Base-by-base conservation (phyloP, 1,140 invertebrate genomes). In the Saxidomus purpurata region DNA sequence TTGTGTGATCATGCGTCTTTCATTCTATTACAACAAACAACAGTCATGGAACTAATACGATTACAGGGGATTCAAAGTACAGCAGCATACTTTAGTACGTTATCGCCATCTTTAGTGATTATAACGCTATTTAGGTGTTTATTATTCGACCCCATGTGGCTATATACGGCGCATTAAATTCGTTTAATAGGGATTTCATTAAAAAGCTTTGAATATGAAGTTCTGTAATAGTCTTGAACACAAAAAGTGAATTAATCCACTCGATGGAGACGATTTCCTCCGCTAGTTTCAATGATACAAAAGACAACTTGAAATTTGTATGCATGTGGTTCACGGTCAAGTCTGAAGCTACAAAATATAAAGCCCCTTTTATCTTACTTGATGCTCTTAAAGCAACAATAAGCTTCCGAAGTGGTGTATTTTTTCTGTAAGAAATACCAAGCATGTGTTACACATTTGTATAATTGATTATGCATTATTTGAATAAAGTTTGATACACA, bases 91-190 rank as follows among this genome's bases (percentile, higher is more conserved):
- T 76, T n/a, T n/a, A 11, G 36, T 76, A 22, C 34, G 13, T 17
- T 25, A 49, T 2, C n/a, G 40, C 40, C 71, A 76, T 76, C 71
- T 13, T 80, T 15, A 15, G 25, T 49, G 63, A 86, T 86, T 86
- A 86, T 86, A 43, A 86, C 49, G 47, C 81, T 34, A 52, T 49
- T 76, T 71, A 49, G 76, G 83, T 76, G 83, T 74, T 86, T 86
- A 86, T 86, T 55, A 28, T 43, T 13, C 25, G 43, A 67, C 17
- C 36, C 31, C 83, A 59, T 76, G 83, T 34, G 49, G 83, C 34
- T 38, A 49, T 36, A 31, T 36, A 61, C 25, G 36, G 69, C 22
- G 67, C 36, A 86, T 86, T 76, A 86, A 86, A 86, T 49, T 71
- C 63, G 25, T 59, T 47, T 86, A 74, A 76, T 86, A 86, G 47